Evolutionary conservation across 2,113 vertebrate genomes (phyloP).

Genomic region (Gambusia affinis): DNA sequence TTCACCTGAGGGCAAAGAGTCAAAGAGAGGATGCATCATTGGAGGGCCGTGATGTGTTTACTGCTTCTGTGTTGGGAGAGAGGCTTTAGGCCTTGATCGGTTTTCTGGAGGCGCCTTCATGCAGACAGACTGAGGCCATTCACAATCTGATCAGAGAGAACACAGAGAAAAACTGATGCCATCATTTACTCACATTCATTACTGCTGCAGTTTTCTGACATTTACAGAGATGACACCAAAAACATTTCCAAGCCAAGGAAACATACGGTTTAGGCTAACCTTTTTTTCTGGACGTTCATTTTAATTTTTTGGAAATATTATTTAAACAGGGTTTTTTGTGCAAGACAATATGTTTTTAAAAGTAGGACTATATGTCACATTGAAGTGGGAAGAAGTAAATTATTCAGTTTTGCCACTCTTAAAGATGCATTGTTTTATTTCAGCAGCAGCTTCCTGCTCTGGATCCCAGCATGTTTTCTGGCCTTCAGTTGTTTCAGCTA

Average conservation of each 20-base stretch:
- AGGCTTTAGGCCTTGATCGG: slow-evolving; percentile 37
- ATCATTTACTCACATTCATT: neutral
- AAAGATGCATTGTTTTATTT: no score
- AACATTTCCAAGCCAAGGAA: neutral
- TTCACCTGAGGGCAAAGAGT: slow-evolving; percentile 29
- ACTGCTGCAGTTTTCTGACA: neutral
- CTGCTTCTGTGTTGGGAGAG: slow-evolving; percentile 22
- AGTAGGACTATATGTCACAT: no score
- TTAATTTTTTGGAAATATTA: no score
- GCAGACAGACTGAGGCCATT: slow-evolving; percentile 29
- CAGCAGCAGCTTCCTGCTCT: no score
- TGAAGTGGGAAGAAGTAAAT: no score
- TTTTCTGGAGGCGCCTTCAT: slow-evolving; percentile 23
- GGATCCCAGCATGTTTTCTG: no score
- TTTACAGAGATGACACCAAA: neutral
- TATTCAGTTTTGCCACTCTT: no score
- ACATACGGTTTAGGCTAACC: neutral
- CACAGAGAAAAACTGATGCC: neutral
- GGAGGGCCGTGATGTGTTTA: slow-evolving; percentile 27
- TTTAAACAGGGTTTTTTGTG: no score
- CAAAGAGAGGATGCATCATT: slow-evolving; percentile 18
- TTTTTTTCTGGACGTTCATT: neutral
- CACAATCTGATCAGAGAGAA: slow-evolving; percentile 41
- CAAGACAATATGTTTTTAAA: no score
- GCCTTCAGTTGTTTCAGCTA: no score